Base-by-base conservation (phyloP, 2,888 invertebrate species). In the Torymus texanus region DNA sequence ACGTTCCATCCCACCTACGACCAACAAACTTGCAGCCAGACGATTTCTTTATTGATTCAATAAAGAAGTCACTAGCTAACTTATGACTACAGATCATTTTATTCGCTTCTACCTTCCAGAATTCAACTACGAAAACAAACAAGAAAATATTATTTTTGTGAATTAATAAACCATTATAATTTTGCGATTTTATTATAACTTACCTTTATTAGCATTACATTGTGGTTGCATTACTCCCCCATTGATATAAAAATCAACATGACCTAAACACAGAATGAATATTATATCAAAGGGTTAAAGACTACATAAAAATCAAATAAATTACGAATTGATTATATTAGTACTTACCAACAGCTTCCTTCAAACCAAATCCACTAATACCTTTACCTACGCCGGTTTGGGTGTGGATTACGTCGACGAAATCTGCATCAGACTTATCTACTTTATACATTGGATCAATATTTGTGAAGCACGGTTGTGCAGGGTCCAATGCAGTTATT, bases 371-470 rank as follows among this genome's bases (percentile, higher is more conserved):
- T 13, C 11, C 56, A 50, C 56, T 51, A n/a, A 18, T 21, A 13
- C 51, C 53, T 14, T 41, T 5, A 12, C 58, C 74, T 4, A 0
- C 14, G 13, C 58, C 58, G 4, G 18, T 56, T 41, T 74, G 65
- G 0, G 94, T 94, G 84, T 94, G 94, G 78, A 94, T 93, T 55
- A 93, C 90, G 82, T 94, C 94, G 0, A 94, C 93, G 71, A 92
- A 93, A 53, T 91, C 90, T 0, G 94, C 94, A 80, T 94, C 94
- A 0, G 90, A 87, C 5, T 88, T 87, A 83, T 93, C 93, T 80
- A 94, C 85, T 12, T 92, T 90, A 5, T 18, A 29, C 41, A 8
- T 65, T 14, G 13, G 10, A n/a, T 74, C 56, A 56, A 18, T 21
- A 11, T 61, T 8, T 51, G 13, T 90, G 86, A 94, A 94, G 83